These are phyloP conservation scores for Gorsachius magnificus DNA, from an alignment of 2,797 vertebrate species.

Conservation along the genomic window DNA sequence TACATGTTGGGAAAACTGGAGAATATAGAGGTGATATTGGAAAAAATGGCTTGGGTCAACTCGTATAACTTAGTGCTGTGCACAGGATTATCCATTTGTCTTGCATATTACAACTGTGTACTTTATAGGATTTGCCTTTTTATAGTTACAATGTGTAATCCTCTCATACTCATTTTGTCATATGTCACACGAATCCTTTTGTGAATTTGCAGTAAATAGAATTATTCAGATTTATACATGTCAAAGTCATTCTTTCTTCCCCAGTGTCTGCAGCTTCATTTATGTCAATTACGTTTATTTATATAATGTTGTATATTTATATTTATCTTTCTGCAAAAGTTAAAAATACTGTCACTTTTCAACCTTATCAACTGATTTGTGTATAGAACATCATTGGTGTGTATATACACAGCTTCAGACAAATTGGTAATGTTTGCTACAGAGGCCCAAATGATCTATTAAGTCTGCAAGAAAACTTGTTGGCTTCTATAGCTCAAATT, in stretches of 20 bases:
- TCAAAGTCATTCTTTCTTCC: slow-evolving; percentile 13
- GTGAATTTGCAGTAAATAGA: slow-evolving; percentile 53
- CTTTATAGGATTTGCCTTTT: slow-evolving; percentile 43
- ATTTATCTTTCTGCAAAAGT: slow-evolving; percentile 17
- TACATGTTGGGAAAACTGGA: background rate
- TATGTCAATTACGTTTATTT: slow-evolving; percentile 42
- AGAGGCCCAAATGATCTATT: background rate
- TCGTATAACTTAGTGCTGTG: background rate
- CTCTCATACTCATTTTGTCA: slow-evolving; percentile 46
- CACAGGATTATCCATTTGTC: slow-evolving; percentile 25
- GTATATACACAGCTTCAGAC: background rate
- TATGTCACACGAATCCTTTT: slow-evolving; percentile 57
- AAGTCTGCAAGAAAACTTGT: background rate
- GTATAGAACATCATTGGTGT: background rate
- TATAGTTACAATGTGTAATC: slow-evolving; percentile 24
- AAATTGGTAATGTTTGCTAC: background rate
- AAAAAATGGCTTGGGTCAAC: background rate
- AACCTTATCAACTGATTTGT: background rate
- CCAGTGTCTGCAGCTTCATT: slow-evolving; percentile 32
- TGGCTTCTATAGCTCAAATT: background rate
- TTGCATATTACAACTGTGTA: background rate
- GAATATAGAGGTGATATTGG: background rate
- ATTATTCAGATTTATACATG: background rate
- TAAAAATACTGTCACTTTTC: slow-evolving; percentile 1
- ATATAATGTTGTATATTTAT: background rate